Evolutionary conservation across 2,113 vertebrate species (phyloP).

Genomic region (Butastur rufipennis): DNA sequence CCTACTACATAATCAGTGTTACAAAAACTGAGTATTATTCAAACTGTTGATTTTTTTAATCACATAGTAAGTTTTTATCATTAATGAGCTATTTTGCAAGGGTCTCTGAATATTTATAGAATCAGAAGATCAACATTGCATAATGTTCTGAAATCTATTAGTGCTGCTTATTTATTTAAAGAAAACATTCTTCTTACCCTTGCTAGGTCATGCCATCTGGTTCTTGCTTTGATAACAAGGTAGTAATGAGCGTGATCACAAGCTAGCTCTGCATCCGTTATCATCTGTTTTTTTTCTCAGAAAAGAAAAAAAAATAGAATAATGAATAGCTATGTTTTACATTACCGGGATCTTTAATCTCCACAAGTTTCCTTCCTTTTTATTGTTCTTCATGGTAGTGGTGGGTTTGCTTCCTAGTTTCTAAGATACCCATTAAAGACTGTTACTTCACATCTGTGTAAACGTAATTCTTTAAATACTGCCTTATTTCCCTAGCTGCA

Average conservation of each 20-base stretch:
- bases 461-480: conserved; percentile 62
- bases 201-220: conserved; percentile 80
- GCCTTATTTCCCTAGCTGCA: conserved; percentile 48
- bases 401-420: neutral
- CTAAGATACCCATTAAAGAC: conserved; percentile 17
- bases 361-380: neutral
- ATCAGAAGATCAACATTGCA: conserved; percentile 52
- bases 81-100: conserved; percentile 56
- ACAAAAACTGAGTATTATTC: neutral
- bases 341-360: conserved; percentile 33
- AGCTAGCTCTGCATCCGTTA: conserved; percentile 68
- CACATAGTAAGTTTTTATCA: conserved; percentile 14
- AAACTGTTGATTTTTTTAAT: conserved; percentile 9
- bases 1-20: neutral
- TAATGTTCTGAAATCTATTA: conserved; percentile 53
- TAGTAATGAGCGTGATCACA: conserved; percentile 82
- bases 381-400: neutral
- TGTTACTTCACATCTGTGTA: conserved; percentile 39
- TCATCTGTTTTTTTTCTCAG: conserved; percentile 61
- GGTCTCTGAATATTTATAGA: conserved; percentile 41
- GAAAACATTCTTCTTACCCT: conserved; percentile 70
- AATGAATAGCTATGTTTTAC: neutral
- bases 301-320: conserved; percentile 38
- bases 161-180: conserved; percentile 44
- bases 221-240: conserved; percentile 75